Conservation (phyloP, 2,113 vertebrate genomes). For the Pantherophis guttatus region DNA sequence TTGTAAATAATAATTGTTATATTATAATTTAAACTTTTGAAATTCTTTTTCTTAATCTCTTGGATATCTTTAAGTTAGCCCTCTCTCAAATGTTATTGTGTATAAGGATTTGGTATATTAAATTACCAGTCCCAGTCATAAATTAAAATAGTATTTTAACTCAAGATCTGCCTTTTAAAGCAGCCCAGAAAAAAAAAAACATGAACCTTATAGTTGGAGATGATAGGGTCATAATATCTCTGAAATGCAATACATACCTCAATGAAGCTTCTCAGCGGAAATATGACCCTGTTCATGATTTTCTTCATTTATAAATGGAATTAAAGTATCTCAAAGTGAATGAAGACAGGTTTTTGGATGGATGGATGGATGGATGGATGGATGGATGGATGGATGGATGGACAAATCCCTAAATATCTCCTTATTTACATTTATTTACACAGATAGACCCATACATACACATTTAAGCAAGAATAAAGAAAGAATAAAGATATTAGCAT, state of each 20-base stretch:
- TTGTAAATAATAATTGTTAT: background rate
- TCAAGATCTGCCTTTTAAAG: background rate
- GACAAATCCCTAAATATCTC: background rate
- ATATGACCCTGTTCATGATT: background rate
- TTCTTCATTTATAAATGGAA: background rate
- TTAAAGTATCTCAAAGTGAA: background rate
- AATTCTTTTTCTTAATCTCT: background rate
- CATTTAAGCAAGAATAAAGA: background rate
- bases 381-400: background rate
- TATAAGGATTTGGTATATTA: background rate
- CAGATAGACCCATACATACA: background rate
- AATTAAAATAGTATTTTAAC: background rate
- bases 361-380: no score
- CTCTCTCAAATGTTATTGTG: background rate
- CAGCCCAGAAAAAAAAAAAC: background rate
- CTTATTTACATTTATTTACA: background rate
- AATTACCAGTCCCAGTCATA: background rate
- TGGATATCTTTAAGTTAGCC: background rate
- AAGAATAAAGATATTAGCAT: background rate
- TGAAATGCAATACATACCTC: background rate
- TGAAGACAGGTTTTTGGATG: background rate
- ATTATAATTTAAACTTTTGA: background rate
- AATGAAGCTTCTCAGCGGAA: no score
- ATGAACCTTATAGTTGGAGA: background rate
- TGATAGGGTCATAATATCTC: background rate